Evolutionary conservation across 1,140 invertebrate species (phyloP), one percentile per base, ranked within the genome.

Genomic region (Lycorma delicatula): DNA sequence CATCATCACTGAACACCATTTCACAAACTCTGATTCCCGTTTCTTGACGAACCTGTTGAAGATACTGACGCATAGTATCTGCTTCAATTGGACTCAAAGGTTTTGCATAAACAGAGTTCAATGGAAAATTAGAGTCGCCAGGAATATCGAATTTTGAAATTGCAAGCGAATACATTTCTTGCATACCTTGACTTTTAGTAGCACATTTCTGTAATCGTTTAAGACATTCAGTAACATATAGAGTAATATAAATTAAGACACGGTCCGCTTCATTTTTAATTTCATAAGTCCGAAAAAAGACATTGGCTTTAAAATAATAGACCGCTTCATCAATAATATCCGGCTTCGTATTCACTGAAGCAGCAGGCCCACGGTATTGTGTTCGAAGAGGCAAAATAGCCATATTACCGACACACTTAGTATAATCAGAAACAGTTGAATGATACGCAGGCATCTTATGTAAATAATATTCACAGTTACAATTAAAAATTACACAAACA

Each of bases 271-370:
- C 92, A 67, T 86, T 94, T 87, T 97, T 97, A 55, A 98, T 95
- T 77, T 99, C 96, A 74, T 97, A 99, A 41, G 93, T 98, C 63
- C 94, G 85, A 71, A 99, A 99, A 73, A 99, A 99, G 6, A 99
- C 95, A 77, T 99, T 99, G 1, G 97, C 94, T 78, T 97, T 98
- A 72, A 99, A 99, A 71, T 85, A 99, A 69, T 89, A 90, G 9
- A 99, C 76, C 26, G 95, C 89, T 80, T 99, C 97, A 77, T 99
- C 97, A 63, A 99, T 93, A 62, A 99, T 93, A 74, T 99, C 97
- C 62, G 82, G 77, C 25, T 90, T 85, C 60, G 81, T 81, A 27
- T 76, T 78, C 58, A 77, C 79, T 13, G 74, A 76, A 36, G 87
- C 86, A 4, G 94, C 93, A 51, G 95, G 95, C 31, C 95, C 95